phyloP scores from a whole-genome alignment of 2,888 invertebrate genomes.

The Aphodius sticticus region DNA sequence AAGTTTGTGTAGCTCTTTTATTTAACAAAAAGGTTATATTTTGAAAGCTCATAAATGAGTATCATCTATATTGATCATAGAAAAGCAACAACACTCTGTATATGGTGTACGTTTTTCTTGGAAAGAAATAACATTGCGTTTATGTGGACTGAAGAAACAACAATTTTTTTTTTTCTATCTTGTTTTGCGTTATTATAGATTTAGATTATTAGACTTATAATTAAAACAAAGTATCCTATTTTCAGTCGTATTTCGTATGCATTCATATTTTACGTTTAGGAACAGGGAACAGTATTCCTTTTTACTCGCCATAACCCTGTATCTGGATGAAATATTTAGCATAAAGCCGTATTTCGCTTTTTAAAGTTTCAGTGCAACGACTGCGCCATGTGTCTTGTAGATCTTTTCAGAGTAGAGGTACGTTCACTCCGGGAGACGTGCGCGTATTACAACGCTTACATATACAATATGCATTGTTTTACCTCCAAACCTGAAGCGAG shows the following conservation, averaged over 20 bases:
- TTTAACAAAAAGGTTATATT: too few species aligned
- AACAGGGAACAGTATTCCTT: background rate
- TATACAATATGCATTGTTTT: conserved; percentile 4
- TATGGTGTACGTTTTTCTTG: too few species aligned
- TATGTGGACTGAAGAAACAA: too few species aligned
- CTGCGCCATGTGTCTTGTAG: background rate
- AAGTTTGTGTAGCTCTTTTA: too few species aligned
- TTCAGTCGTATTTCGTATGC: background rate
- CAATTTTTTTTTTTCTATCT: too few species aligned
- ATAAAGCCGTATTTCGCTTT: background rate
- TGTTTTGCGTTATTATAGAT: too few species aligned
- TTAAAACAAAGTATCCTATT: background rate
- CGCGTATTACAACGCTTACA: background rate
- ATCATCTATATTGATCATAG: too few species aligned
- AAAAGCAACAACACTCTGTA: too few species aligned
- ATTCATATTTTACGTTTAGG: background rate
- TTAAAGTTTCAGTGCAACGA: background rate
- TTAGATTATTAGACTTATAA: too few species aligned
- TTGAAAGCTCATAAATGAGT: too few species aligned
- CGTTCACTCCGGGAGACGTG: background rate
- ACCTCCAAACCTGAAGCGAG: background rate
- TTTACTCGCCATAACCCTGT: background rate
- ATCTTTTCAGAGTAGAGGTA: background rate
- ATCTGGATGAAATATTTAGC: background rate
- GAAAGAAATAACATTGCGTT: too few species aligned